A percentile compares a stretch with the other conserved stretches of the same genome.
Evolutionary conservation across 2,113 vertebrate genomes (phyloP).

Genomic region (Mandrillus leucophaeus): DNA sequence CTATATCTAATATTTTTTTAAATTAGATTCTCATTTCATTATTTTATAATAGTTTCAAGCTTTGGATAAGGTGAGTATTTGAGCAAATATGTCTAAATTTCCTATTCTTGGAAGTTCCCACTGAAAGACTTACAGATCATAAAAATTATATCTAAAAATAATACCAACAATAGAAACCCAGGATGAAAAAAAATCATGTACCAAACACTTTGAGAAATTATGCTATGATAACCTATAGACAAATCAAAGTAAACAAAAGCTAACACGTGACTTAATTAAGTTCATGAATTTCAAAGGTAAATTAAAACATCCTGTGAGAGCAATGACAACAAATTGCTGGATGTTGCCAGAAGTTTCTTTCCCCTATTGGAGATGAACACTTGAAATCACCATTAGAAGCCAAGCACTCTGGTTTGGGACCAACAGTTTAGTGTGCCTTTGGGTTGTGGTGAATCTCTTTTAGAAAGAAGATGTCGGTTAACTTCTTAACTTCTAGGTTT

Average conservation of each 20-base stretch:
- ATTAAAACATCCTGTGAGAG: not conserved
- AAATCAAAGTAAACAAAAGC: not conserved
- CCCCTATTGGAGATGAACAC: not conserved
- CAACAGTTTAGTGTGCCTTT: not conserved
- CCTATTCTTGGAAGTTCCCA: not conserved
- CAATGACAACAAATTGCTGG: not conserved
- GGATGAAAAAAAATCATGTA: not conserved
- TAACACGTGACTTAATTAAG: not conserved
- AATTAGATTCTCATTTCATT: not conserved
- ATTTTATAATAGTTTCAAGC: not conserved
- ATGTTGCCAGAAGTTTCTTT: not conserved
- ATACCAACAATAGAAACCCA: not conserved
- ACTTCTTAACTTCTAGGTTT: not conserved
- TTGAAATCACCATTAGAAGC: not conserved
- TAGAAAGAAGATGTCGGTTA: not conserved
- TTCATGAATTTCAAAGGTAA: not conserved
- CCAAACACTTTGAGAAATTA: not conserved
- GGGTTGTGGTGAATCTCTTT: not conserved
- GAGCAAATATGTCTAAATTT: not conserved
- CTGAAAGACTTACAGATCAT: not conserved
- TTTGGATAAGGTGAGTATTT: not conserved
- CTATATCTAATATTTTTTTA: not conserved
- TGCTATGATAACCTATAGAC: not conserved
- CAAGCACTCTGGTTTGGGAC: not conserved
- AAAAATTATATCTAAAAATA: not conserved